Evolutionary conservation across 2,113 vertebrate genomes (phyloP), one percentile per base, ranked within the genome.

Genomic region (Irena cyanogastra): DNA sequence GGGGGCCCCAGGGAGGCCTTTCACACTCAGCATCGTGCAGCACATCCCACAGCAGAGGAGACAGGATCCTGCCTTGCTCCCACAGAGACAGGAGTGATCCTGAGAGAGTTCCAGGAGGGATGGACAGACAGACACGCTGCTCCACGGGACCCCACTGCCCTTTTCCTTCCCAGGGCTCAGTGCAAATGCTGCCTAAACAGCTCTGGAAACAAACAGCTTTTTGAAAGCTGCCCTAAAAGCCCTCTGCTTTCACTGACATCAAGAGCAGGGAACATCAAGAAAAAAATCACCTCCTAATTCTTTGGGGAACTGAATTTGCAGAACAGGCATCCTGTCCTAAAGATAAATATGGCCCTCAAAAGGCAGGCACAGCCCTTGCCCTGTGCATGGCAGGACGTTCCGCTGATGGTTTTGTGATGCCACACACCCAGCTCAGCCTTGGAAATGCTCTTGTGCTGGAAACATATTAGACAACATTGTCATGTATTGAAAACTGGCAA

Each of bases 401-500:
- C 49, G 61, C 63, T 14, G 77, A 41, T 23, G 27, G 60, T 52
- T 65, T 35, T 3, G 13, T 7, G 59, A 5, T 84, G 93, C 89
- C 83, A 3, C 31, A n/a, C 5, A 35, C 52, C 56, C 39, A 86
- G 24, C 69, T 52, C 37, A 41, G 78, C 84, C 87, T 23, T 24
- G 69, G 92, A 69, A 91, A n/a, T 1, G 53, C 78, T 52, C 1
- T 80, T 24, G 2, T 18, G 78, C 65, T 75, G 89, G 35, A 71
- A 82, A 63, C 1, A 0, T 11, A 60, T 44, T 37, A 65, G 57
- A 33, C 30, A 90, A 63, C 45, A 24, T 23, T 3, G 11, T 21
- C 39, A 9, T n/a, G 45, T 53, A 77, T 6, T 8, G 42, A 52
- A 56, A 85, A 76, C 8, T 94, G 95, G 94, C 95, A 96, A 41